These are phyloP conservation scores for Hyles vespertilio DNA, from an alignment of 1,140 invertebrate species.

Conservation along the genomic window DNA sequence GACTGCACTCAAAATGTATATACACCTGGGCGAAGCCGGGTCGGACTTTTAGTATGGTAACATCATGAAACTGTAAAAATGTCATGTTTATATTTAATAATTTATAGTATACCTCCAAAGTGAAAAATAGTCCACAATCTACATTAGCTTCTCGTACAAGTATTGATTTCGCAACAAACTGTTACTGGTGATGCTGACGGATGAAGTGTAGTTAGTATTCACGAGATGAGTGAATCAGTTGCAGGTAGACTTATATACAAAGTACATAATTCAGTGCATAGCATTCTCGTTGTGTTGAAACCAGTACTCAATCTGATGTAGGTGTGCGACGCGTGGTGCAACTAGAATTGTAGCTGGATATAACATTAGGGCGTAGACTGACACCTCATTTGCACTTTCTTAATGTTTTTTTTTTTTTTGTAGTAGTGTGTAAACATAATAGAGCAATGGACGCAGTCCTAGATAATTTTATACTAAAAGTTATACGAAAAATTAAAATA, in stretches of 20 bases:
- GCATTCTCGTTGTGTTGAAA: not conserved
- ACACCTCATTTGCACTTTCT: not conserved
- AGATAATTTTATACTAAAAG: not conserved
- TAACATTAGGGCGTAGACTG: not conserved
- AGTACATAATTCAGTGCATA: slow-evolving; percentile 3
- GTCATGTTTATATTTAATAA: too few relatives aligned
- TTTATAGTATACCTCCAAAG: too few relatives aligned
- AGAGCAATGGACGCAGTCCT: not conserved
- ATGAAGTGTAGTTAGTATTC: not conserved
- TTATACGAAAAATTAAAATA: too few relatives aligned
- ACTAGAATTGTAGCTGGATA: slow-evolving; percentile 1
- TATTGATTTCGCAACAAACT: too few relatives aligned
- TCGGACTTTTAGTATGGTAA: too few relatives aligned
- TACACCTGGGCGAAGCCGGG: too few relatives aligned
- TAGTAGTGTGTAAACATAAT: not conserved
- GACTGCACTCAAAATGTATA: too few relatives aligned
- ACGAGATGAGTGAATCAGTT: not conserved
- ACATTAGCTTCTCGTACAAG: too few relatives aligned
- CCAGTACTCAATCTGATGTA: not conserved
- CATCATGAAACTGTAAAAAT: too few relatives aligned
- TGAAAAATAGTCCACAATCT: too few relatives aligned
- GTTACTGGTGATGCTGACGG: too few relatives aligned
- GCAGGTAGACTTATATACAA: not conserved
- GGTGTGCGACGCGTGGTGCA: slow-evolving; percentile 1
- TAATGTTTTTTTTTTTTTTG: not conserved